Base-by-base conservation (phyloP, 2,797 vertebrate species). In the Girardinus metallicus region DNA sequence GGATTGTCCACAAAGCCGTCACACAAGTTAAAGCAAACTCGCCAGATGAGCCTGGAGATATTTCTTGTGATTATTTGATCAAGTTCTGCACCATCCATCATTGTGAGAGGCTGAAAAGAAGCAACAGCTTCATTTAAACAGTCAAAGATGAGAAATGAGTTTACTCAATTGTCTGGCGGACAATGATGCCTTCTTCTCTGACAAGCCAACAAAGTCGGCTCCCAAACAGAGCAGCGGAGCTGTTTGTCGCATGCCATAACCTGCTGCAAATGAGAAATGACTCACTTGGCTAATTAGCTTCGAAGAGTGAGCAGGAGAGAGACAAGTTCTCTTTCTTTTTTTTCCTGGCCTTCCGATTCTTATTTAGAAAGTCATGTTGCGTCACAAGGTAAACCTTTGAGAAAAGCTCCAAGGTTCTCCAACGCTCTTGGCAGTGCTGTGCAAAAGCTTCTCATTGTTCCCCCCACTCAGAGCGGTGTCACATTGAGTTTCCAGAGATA, bases 71-170 rank as follows among this genome's bases (percentile, higher is more conserved):
- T 91, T 90, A 88, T 92, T 85, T 79, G 80, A 68, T 90, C 87
- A 85, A 85, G 85, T 70, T 78, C 85, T 9, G 74, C 78, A 13
- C 68, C 86, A 93, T 94, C 89, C 11, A 51, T 94, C 93, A 94
- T 74, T 34, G 78, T 90, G 90, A 87, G 86, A 83, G 83, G 77
- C 79, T 83, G 86, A 91, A 92, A 94, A 88, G 88, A 82, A 73
- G 85, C 82, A 80, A 85, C 31, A 34, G 92, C 88, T 90, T 91
- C 80, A 85, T 90, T 94, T 91, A 91, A 88, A 89, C 82, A 80
- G 88, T 79, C 91, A 81, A 77, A 92, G 85, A 91, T 94, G 93
- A 95, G 89, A 85, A 93, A 95, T 94, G 93, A 92, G 86, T 92
- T 92, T 80, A 43, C 88, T 74, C 90, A 76, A 94, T 94, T 94